phyloP scores from a whole-genome alignment of 2,888 invertebrate genomes.

The Trichopoda pennipes region DNA sequence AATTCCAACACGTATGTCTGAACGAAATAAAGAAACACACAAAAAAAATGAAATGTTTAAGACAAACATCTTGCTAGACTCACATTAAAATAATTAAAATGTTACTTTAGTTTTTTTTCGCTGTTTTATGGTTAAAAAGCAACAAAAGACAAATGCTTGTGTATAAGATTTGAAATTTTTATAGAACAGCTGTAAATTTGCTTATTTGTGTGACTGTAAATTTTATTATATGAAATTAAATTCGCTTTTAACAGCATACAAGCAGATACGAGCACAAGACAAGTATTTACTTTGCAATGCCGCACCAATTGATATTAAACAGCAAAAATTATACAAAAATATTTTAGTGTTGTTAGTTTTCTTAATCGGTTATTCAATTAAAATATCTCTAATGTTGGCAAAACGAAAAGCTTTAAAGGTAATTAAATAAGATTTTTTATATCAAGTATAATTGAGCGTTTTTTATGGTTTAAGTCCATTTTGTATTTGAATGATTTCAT shows the following conservation, averaged over 20 bases:
- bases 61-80: constrained; percentile 6
- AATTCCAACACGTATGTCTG: constrained; percentile 3
- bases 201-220: neutral
- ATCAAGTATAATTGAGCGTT: no score
- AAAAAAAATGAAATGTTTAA: neutral
- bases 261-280: neutral
- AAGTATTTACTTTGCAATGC: neutral
- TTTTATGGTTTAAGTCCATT: no score
- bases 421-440: neutral
- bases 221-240: constrained; percentile 15
- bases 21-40: constrained; percentile 18
- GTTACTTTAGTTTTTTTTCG: constrained; percentile 10
- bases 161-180: constrained; percentile 24
- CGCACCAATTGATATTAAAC: neutral
- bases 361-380: constrained; percentile 45
- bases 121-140: constrained; percentile 3
- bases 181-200: constrained; percentile 14
- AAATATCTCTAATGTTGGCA: constrained; percentile 20
- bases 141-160: constrained; percentile 18
- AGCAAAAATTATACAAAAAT: constrained; percentile 1
- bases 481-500: no score
- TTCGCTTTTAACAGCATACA: neutral
- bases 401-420: neutral
- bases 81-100: constrained; percentile 38
- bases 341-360: constrained; percentile 31